A percentile compares a stretch with the other conserved stretches of the same genome.
Evolutionary conservation across 2,113 vertebrate species (phyloP).

Genomic region (Podiceps cristatus): DNA sequence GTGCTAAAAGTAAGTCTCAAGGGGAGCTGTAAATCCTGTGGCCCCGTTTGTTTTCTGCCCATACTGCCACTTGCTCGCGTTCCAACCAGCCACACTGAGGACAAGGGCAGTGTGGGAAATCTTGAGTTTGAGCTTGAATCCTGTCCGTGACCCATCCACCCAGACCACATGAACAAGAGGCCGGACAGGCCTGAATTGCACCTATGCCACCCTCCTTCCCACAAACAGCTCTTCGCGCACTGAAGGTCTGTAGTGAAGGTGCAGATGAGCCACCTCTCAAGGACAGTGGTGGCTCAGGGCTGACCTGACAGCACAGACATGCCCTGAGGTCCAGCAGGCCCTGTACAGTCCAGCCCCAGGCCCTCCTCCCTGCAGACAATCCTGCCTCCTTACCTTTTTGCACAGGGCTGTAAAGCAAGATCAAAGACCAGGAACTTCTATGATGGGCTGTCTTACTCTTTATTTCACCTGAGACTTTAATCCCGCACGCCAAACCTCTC

Average conservation of each 20-base stretch:
- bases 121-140: background rate
- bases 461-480: background rate
- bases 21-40: background rate
- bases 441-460: background rate
- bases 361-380: background rate
- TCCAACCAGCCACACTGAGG: background rate
- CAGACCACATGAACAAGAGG: background rate
- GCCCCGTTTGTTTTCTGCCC: background rate
- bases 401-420: background rate
- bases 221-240: background rate
- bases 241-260: background rate
- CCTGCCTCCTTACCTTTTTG: background rate
- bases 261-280: background rate
- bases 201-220: background rate
- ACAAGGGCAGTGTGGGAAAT: background rate
- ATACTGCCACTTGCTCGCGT: background rate
- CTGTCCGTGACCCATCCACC: background rate
- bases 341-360: background rate
- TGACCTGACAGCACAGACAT: background rate
- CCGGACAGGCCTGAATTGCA: background rate
- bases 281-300: background rate
- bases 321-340: background rate
- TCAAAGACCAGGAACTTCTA: background rate
- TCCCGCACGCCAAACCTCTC: background rate
- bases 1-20: background rate